Percentiles rank a stretch among this genome's conserved stretches.
phyloP scores from a whole-genome alignment of 2,888 invertebrate species.

The Nipponacmea schrenckii region DNA sequence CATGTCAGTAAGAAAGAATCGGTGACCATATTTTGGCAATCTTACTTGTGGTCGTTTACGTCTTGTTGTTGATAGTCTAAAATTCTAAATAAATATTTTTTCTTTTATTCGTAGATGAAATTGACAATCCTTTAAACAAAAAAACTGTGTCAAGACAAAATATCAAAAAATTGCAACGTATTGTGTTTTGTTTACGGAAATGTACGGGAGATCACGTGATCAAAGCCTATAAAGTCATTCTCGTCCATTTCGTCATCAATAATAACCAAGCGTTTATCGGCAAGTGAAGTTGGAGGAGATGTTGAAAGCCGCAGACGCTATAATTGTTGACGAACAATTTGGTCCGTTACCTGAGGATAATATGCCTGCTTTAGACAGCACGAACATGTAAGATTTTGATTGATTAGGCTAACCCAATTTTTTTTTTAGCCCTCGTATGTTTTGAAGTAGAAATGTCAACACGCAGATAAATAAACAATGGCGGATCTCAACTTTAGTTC shows the following conservation, averaged over 20 bases:
- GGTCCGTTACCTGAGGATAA: constrained; percentile 63
- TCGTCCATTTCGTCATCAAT: constrained; percentile 5
- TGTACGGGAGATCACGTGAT: too few relatives aligned
- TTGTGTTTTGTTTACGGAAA: too few relatives aligned
- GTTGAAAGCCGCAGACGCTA: constrained; percentile 62
- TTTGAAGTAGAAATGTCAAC: constrained; percentile 6
- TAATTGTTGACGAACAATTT: constrained; percentile 66
- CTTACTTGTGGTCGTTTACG: too few relatives aligned
- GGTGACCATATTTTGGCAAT: too few relatives aligned
- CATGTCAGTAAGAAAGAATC: too few relatives aligned
- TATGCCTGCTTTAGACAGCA: constrained; percentile 65
- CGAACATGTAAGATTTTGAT: constrained; percentile 52
- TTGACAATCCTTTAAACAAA: too few relatives aligned
- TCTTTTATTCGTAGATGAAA: too few relatives aligned
- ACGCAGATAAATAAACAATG: constrained; percentile 18
- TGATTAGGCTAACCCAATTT: neutral
- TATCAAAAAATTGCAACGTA: too few relatives aligned
- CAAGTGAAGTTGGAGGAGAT: constrained; percentile 32
- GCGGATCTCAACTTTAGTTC: neutral
- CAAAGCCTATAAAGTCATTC: too few relatives aligned
- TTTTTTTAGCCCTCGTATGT: neutral
- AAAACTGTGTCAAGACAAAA: too few relatives aligned
- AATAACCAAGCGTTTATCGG: constrained; percentile 15
- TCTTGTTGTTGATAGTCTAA: too few relatives aligned
- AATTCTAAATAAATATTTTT: too few relatives aligned